phyloP scores from a whole-genome alignment of 2,797 vertebrate species.

The Chromis chromis region DNA sequence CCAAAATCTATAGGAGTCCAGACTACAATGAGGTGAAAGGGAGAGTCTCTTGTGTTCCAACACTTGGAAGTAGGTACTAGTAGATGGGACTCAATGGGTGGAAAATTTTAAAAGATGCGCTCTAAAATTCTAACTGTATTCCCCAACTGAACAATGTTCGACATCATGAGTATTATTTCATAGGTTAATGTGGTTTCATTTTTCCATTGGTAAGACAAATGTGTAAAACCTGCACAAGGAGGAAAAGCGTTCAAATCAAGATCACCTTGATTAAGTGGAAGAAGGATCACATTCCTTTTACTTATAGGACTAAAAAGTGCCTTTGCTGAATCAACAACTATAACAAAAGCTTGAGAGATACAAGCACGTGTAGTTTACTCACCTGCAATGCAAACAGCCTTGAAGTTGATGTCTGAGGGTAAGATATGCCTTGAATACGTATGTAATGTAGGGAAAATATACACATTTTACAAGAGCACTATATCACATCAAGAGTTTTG shows the following conservation, averaged over 20 bases:
- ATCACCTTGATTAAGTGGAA: slow-evolving; percentile 38
- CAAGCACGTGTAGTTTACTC: slow-evolving; percentile 27
- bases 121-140: slow-evolving; percentile 4
- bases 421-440: slow-evolving; percentile 31
- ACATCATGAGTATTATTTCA: background rate
- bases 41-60: too few species aligned
- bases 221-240: slow-evolving; percentile 34
- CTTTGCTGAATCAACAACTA: slow-evolving; percentile 43
- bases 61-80: background rate
- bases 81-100: background rate
- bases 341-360: slow-evolving; percentile 27
- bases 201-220: slow-evolving; percentile 21
- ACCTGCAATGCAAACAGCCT: slow-evolving; percentile 47
- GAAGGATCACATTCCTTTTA: slow-evolving; percentile 24
- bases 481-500: slow-evolving; percentile 20
- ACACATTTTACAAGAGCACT: slow-evolving; percentile 54
- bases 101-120: slow-evolving; percentile 12
- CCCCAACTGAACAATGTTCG: background rate
- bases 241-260: slow-evolving; percentile 42
- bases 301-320: slow-evolving; percentile 66
- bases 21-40: too few species aligned
- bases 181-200: background rate
- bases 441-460: slow-evolving; percentile 37
- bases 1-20: background rate
- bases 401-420: slow-evolving; percentile 14